phyloP scores from a whole-genome alignment of 2,113 vertebrate species.

The Lutjanus erythropterus region DNA sequence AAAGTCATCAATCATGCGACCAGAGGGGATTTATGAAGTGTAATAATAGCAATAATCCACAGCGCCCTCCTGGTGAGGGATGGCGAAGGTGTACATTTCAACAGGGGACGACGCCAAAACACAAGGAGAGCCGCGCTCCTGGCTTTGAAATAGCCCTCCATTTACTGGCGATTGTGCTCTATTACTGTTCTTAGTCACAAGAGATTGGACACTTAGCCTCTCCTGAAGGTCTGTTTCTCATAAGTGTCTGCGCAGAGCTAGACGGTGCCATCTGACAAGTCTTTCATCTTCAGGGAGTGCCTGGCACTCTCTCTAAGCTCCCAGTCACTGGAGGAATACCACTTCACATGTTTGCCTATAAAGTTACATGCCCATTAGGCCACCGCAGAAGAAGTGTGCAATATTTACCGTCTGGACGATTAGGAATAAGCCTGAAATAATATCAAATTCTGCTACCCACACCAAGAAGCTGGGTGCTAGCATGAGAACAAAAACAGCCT shows the following conservation, averaged over 20 bases:
- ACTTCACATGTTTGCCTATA: slow-evolving; percentile 84
- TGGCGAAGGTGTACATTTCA: slow-evolving; percentile 62
- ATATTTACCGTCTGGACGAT: slow-evolving; percentile 82
- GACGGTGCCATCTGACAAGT: slow-evolving; percentile 77
- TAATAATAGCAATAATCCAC: slow-evolving; percentile 70
- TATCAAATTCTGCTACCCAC: slow-evolving; percentile 77
- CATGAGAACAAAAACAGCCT: slow-evolving; percentile 68
- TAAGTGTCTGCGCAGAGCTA: slow-evolving; percentile 74
- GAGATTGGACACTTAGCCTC: slow-evolving; percentile 75
- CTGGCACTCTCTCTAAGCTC: slow-evolving; percentile 69
- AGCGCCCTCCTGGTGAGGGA: slow-evolving; percentile 48
- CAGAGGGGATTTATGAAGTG: slow-evolving; percentile 73
- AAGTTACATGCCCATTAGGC: slow-evolving; percentile 83
- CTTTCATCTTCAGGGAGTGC: slow-evolving; percentile 82
- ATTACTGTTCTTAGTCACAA: slow-evolving; percentile 72
- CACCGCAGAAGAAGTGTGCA: slow-evolving; percentile 81
- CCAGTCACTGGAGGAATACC: slow-evolving; percentile 76
- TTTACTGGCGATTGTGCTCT: slow-evolving; percentile 71
- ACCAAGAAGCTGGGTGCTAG: slow-evolving; percentile 70
- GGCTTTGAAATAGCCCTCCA: slow-evolving; percentile 68
- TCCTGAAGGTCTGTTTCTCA: slow-evolving; percentile 82
- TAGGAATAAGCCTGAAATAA: slow-evolving; percentile 78
- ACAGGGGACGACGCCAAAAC: slow-evolving; percentile 49
- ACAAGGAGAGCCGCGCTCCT: slow-evolving; percentile 32
- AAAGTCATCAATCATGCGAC: slow-evolving; percentile 69